Evolutionary conservation across 2,797 vertebrate genomes (phyloP).

Genomic region (Tokudaia muenninki): DNA sequence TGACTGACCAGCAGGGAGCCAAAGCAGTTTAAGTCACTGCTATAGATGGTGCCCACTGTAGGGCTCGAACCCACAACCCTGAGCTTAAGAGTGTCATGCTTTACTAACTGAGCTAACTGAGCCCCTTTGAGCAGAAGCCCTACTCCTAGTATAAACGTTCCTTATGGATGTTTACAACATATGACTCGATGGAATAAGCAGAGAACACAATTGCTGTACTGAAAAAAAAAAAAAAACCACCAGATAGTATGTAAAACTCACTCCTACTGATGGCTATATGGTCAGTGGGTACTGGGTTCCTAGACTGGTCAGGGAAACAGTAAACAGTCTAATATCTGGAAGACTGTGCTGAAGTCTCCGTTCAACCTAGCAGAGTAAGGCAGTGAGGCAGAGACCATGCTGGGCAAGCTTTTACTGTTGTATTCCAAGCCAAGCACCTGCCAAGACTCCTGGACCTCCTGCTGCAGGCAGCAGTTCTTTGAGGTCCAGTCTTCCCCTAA

Average conservation of each 20-base stretch:
- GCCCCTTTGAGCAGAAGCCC: neutral
- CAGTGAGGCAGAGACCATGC: neutral
- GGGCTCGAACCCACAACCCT: neutral
- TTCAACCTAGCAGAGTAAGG: neutral
- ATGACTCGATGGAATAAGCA: neutral
- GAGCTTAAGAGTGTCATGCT: neutral
- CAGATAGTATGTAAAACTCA: neutral
- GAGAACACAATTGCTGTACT: neutral
- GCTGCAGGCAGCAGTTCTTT: neutral
- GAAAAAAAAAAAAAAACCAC: neutral
- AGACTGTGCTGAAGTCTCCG: neutral
- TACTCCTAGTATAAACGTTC: neutral
- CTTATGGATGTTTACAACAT: neutral
- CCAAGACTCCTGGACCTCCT: constrained; percentile 35
- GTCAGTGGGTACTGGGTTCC: neutral
- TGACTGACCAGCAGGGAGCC: neutral
- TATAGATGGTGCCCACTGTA: neutral
- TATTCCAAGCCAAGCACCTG: neutral
- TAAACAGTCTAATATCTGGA: neutral
- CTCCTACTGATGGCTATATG: neutral
- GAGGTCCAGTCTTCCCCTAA: neutral
- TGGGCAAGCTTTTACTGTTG: neutral
- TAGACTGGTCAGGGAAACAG: neutral
- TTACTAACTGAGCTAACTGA: neutral
- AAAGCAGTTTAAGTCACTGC: neutral